Percentiles rank a stretch among this genome's conserved stretches.
phyloP scores from a whole-genome alignment of 37 sponge, comb jelly and placozoan species.

The Halichondria panicea region DNA sequence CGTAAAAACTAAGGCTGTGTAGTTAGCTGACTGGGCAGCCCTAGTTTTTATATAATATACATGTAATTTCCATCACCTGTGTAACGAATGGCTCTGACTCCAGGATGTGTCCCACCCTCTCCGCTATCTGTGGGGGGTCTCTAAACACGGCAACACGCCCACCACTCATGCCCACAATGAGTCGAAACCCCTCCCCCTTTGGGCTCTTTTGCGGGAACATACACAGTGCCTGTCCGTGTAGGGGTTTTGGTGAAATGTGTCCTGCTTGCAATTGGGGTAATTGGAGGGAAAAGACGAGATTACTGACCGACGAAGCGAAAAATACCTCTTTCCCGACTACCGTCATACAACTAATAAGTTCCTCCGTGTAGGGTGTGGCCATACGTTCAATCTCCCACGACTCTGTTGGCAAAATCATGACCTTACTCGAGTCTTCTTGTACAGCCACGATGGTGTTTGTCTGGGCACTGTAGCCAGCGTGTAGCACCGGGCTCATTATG shows the following conservation, averaged over 20 bases:
- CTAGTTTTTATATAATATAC: too few species aligned
- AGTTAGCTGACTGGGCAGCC: too few species aligned
- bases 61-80: conserved; percentile 21
- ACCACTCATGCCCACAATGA: conserved; percentile 43
- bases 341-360: conserved; percentile 18
- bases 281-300: conserved; percentile 22
- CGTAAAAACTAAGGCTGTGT: too few species aligned
- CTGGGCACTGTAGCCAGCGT: background rate
- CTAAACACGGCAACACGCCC: conserved; percentile 39
- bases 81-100: conserved; percentile 19
- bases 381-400: conserved; percentile 12
- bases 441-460: background rate
- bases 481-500: background rate
- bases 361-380: conserved; percentile 25
- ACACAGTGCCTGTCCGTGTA: conserved; percentile 26
- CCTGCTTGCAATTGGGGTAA: conserved; percentile 36
- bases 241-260: conserved; percentile 16
- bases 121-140: background rate
- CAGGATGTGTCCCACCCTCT: conserved; percentile 6
- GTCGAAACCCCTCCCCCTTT: background rate
- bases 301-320: conserved; percentile 16
- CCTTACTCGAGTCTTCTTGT: conserved; percentile 5
- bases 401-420: conserved; percentile 1
- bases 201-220: conserved; percentile 15
- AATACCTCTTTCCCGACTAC: conserved; percentile 29